Base-by-base conservation (phyloP, 2,113 vertebrate species). In the Myrmophylax atrothorax region DNA sequence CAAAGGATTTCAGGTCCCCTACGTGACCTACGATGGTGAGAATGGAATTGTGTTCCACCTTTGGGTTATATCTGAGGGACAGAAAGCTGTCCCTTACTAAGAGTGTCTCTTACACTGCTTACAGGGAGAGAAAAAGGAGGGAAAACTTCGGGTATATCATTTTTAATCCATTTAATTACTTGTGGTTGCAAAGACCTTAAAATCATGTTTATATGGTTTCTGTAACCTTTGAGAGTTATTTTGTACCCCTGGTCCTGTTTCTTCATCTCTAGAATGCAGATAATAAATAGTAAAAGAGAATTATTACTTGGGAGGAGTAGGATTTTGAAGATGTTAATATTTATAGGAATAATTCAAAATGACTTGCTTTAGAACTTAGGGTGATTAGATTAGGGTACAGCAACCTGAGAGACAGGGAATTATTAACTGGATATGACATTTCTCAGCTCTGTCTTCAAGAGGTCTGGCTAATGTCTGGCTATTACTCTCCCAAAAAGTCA, bases 1-100 rank as follows among this genome's bases (percentile, higher is more conserved):
- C 69, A 99, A 98, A 98, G 99, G 99, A 64, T 99, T 99, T 97
- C 99, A 99, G 69, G 99, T 99, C 26, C 99, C 99, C 12, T 99
- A 99, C 0, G 99, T 99, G 94, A 99, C 99, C 40, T 99, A 99
- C 0, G 99, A 99, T 6, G 99, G 99, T 99, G 84, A 98, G 97
- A 55, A 60, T 10, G 55, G 33, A 22, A 42, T 70, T 47, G 31
- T 23, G 94, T 83, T 82, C 29, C 28, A 37, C 76, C 46, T 79
- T 35, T n/a, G 7, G 79, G 40, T 62, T 89, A 10, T 40, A 49
- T 31, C 20, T 90, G 58, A 77, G 44, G 29, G 83, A 31, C 5
- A 46, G 47, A 89, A 92, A 40, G 33, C 10, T 44, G 18, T 46
- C 46, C 14, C 40, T 70, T 63, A 42, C 40, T 42, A 14, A 72